These are phyloP conservation scores for Urocitellus parryii DNA, from an alignment of 2,113 vertebrate species.

Conservation along the genomic window DNA sequence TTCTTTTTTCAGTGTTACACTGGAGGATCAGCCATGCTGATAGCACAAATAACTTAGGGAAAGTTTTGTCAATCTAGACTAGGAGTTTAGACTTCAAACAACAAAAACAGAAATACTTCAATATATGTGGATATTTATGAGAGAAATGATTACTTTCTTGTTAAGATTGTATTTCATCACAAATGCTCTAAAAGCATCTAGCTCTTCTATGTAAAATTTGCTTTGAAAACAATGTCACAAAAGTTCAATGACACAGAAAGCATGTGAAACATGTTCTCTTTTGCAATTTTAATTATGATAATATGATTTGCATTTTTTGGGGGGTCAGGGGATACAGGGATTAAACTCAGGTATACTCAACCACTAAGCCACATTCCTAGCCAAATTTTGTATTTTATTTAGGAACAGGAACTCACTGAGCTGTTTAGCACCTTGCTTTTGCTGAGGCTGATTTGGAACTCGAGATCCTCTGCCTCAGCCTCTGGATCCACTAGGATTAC, in stretches of 20 bases:
- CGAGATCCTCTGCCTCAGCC: too few species aligned
- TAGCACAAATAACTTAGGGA: not conserved
- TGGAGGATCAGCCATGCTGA: not conserved
- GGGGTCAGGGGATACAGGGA: too few species aligned
- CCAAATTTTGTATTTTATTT: too few species aligned
- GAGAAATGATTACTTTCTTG: not conserved
- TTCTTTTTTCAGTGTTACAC: not conserved
- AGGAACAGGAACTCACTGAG: too few species aligned
- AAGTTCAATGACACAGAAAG: not conserved
- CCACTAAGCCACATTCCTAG: too few species aligned
- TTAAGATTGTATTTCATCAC: slow-evolving; percentile 22
- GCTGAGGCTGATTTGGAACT: too few species aligned
- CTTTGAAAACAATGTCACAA: not conserved
- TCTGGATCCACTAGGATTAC: too few species aligned
- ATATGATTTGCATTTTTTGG: not conserved
- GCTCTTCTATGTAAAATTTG: not conserved
- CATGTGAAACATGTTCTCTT: not conserved
- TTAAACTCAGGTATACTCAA: too few species aligned
- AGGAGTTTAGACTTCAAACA: not conserved
- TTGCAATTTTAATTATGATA: not conserved
- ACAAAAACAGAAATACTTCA: not conserved
- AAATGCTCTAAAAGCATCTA: not conserved
- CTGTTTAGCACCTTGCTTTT: too few species aligned
- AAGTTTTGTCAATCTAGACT: not conserved
- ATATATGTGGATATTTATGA: not conserved